Evolutionary conservation across 2,888 invertebrate genomes (phyloP).

Genomic region (Patella ulyssiponensis): DNA sequence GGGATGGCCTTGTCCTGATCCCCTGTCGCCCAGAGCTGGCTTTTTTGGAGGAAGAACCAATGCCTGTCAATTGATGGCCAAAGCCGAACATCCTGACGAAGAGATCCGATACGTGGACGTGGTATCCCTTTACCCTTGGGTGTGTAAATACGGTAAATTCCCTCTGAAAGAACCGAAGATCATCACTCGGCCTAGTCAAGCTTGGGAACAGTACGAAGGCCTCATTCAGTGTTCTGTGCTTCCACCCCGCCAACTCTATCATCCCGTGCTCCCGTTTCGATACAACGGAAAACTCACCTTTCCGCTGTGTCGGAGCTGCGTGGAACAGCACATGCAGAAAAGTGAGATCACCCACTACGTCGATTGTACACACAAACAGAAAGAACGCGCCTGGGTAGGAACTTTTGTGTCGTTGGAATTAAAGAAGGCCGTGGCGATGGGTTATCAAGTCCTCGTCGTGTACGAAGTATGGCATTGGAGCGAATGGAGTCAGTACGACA

Average conservation of each 20-base stretch:
- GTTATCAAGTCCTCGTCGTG: background rate
- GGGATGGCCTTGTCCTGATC: no score
- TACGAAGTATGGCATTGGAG: constrained; percentile 1
- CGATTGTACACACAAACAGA: background rate
- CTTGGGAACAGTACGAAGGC: background rate
- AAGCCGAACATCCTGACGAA: no score
- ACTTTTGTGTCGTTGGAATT: background rate
- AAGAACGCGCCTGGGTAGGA: background rate
- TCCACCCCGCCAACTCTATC: background rate
- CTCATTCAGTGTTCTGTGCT: background rate
- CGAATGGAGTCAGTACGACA: no score
- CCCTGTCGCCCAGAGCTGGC: no score
- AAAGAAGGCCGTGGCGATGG: background rate
- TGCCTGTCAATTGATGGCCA: no score
- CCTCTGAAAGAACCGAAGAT: background rate
- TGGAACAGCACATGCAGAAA: no score
- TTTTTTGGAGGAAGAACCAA: no score
- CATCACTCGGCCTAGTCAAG: background rate
- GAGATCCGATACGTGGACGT: no score
- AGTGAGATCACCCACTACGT: no score
- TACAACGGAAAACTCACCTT: no score
- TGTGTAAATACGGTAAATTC: background rate
- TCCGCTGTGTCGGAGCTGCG: no score
- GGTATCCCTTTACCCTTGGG: background rate
- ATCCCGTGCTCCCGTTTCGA: background rate